These are phyloP conservation scores for Monoplex corrugatus DNA, from an alignment of 2,888 invertebrate species.

Conservation along the genomic window DNA sequence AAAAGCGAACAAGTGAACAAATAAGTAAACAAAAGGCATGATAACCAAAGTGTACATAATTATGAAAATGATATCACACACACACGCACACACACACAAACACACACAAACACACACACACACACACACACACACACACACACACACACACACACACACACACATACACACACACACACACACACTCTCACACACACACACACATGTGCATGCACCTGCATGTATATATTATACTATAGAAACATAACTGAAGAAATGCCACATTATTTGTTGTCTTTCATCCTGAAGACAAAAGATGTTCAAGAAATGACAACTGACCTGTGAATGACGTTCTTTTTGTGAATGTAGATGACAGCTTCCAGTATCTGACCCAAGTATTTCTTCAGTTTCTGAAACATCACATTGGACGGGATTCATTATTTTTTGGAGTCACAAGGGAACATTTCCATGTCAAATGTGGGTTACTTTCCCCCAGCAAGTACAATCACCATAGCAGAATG, in stretches of 20 bases:
- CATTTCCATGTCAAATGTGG: too few species aligned
- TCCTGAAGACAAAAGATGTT: too few species aligned
- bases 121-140: neutral
- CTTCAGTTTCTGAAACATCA: conserved; percentile 71
- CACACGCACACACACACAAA: neutral
- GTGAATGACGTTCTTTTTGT: conserved; percentile 77
- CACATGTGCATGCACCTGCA: too few species aligned
- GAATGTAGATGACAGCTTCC: conserved; percentile 77
- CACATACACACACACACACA: neutral
- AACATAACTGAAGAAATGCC: neutral
- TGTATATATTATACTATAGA: too few species aligned
- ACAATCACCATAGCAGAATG: neutral
- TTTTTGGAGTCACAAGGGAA: too few species aligned
- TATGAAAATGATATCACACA: neutral
- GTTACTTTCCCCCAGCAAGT: too few species aligned
- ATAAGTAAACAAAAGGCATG: neutral
- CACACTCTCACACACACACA: neutral
- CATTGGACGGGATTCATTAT: neutral
- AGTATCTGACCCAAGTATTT: conserved; percentile 79
- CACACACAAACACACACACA: neutral
- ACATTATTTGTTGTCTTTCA: neutral
- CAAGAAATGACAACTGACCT: too few species aligned
- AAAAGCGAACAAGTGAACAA: neutral
- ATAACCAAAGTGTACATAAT: neutral
- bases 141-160: neutral